Evolutionary conservation across 2,888 invertebrate species (phyloP).

Genomic region (Machimus rusticus): DNA sequence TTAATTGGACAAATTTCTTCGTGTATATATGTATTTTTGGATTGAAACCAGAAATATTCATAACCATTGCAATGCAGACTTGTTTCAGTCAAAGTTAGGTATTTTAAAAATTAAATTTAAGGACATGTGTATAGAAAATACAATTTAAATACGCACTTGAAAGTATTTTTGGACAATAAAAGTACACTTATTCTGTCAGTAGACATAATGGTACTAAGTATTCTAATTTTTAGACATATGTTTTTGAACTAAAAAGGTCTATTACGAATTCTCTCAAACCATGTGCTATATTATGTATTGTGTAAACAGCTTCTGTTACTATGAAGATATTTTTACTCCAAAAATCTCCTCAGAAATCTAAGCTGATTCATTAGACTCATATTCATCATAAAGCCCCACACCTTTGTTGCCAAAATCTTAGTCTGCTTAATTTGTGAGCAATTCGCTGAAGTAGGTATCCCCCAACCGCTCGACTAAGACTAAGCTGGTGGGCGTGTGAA

Average conservation of each 20-base stretch:
- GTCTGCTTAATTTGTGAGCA: neutral
- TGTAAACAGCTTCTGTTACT: neutral
- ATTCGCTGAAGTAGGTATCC: neutral
- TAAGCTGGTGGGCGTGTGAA: neutral
- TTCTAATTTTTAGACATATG: too few relatives aligned
- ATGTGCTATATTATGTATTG: neutral
- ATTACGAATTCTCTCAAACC: neutral
- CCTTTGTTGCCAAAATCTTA: neutral
- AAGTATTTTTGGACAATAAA: too few relatives aligned
- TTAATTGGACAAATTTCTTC: too few relatives aligned
- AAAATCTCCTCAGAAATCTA: neutral
- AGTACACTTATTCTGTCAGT: too few relatives aligned
- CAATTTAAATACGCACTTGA: too few relatives aligned
- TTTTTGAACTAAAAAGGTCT: neutral
- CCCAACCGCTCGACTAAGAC: neutral
- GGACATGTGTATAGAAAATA: too few relatives aligned
- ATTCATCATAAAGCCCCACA: neutral
- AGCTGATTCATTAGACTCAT: neutral
- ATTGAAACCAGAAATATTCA: too few relatives aligned
- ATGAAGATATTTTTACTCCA: neutral
- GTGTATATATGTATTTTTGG: too few relatives aligned
- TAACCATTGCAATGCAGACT: too few relatives aligned
- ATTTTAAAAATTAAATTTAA: too few relatives aligned
- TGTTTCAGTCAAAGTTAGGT: too few relatives aligned
- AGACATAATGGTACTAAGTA: too few relatives aligned